Base-by-base conservation (phyloP, 2,113 vertebrate species). In the Melozone crissalis region DNA sequence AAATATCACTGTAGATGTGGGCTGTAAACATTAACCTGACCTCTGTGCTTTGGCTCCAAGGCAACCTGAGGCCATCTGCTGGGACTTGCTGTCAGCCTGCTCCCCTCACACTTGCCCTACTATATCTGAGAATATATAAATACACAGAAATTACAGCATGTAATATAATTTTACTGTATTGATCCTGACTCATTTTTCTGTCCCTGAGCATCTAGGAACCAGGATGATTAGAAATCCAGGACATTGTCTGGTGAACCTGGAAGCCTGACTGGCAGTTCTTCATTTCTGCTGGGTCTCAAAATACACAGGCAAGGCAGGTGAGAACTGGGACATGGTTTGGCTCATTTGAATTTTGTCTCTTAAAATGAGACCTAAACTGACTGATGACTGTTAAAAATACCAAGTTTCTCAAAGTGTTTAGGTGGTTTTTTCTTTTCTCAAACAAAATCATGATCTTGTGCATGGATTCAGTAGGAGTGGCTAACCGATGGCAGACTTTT, bases 1-100 rank as follows among this genome's bases (percentile, higher is more conserved):
- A 88, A 78, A 71, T 31, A 39, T 4, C 3, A 39, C 28, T 71
- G 22, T 13, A 33, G 41, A 22, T 85, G 61, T 63, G 24, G 9
- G 24, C 21, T 7, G 16, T 18, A 14, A 15, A 51, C 0, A 0
- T 55, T 49, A 71, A 80, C 1, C 1, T 20, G 37, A 51, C 14
- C n/a, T 76, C 55, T 93, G 57, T 58, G 18, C 18, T 74, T 61
- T 58, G 22, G 71, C 22, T 73, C 20, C 17, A 84, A 39, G 88
- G 74, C 55, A 84, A 51, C 18, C 8, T 39, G 22, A 92, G 8
- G n/a, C 52, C 33, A 14, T 26, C 15, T 3, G 9, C 8, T 41
- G 27, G 58, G 35, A 68, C 9, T 54, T 79, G 16, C 7, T 54
- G 26, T 5, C 47, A 93, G 52, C 6, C 31, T 83, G 24, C 35